Evolutionary conservation across 2,113 vertebrate species (phyloP).

Genomic region (Arothron firmamentum): DNA sequence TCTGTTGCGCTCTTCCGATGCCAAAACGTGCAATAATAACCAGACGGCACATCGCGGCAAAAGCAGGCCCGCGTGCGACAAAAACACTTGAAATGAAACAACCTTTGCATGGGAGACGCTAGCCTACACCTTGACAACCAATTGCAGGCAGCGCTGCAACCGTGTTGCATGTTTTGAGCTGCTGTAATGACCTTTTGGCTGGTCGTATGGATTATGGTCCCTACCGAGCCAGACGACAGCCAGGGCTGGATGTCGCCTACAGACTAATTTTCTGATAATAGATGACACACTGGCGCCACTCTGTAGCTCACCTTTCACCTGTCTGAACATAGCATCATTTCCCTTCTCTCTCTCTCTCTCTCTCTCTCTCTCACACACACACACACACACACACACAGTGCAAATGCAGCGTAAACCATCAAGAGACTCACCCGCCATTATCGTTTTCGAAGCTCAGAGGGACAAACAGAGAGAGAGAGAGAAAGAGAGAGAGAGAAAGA

Average conservation of each 20-base stretch:
- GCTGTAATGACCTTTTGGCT: conserved; percentile 53
- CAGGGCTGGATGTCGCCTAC: conserved; percentile 26
- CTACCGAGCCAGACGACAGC: conserved; percentile 45
- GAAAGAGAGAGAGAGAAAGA: conserved; percentile 25
- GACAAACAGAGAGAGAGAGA: conserved; percentile 26
- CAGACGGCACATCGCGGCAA: too few species aligned
- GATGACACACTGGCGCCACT: conserved; percentile 38
- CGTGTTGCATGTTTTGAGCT: conserved; percentile 27
- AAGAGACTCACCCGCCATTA: conserved; percentile 31
- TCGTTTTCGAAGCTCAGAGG: conserved; percentile 16
- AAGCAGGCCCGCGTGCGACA: too few species aligned
- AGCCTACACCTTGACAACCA: neutral
- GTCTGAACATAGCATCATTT: conserved; percentile 38
- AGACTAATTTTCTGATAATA: conserved; percentile 48
- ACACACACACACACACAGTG: conserved; percentile 2
- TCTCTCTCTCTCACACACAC: conserved; percentile 7
- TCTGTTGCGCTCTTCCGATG: too few species aligned
- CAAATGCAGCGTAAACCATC: conserved; percentile 15
- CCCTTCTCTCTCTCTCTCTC: conserved; percentile 6
- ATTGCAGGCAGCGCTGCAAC: neutral
- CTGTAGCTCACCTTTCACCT: conserved; percentile 54
- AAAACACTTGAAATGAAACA: too few species aligned
- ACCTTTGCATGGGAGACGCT: too few species aligned
- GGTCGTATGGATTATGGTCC: conserved; percentile 58
- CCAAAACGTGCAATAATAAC: too few species aligned